Percentiles rank a stretch among this genome's conserved stretches.
These are phyloP conservation scores for Sclerodermus sp. DNA, from an alignment of 2,888 invertebrate species.

Conservation along the genomic window DNA sequence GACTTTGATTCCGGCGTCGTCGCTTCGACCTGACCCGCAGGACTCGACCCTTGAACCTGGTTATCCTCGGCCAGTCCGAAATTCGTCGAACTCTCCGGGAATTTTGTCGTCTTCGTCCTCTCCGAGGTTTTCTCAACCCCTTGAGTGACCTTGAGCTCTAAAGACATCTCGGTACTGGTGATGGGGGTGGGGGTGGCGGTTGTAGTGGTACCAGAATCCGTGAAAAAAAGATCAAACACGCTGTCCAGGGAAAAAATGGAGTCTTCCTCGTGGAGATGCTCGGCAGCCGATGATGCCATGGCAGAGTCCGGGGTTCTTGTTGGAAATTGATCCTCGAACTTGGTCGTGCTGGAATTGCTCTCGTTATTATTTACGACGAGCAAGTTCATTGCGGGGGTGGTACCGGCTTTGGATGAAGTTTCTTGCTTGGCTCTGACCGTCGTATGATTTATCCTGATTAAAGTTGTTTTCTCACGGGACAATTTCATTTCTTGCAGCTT, in stretches of 20 bases:
- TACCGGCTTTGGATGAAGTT: neutral
- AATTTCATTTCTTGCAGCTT: neutral
- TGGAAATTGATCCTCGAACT: neutral
- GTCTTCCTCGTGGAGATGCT: conserved; percentile 58
- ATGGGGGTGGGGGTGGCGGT: too few species aligned
- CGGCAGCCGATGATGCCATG: too few species aligned
- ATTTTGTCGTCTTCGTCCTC: too few species aligned
- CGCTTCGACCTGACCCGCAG: too few species aligned
- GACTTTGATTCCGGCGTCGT: too few species aligned
- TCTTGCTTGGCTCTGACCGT: neutral
- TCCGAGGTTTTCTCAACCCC: too few species aligned
- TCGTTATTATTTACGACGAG: neutral
- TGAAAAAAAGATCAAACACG: conserved; percentile 66
- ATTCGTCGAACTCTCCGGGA: too few species aligned
- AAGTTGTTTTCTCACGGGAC: conserved; percentile 4
- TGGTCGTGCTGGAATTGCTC: neutral
- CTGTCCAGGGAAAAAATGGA: conserved; percentile 64
- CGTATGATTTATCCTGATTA: conserved; percentile 7
- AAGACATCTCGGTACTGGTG: too few species aligned
- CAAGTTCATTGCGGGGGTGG: neutral
- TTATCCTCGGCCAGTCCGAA: too few species aligned
- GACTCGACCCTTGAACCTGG: too few species aligned
- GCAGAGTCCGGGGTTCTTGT: conserved; percentile 1
- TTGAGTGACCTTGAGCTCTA: too few species aligned
- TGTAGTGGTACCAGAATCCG: conserved; percentile 42